Evolutionary conservation across 2,113 vertebrate species (phyloP).

Genomic region (Ia io): DNA sequence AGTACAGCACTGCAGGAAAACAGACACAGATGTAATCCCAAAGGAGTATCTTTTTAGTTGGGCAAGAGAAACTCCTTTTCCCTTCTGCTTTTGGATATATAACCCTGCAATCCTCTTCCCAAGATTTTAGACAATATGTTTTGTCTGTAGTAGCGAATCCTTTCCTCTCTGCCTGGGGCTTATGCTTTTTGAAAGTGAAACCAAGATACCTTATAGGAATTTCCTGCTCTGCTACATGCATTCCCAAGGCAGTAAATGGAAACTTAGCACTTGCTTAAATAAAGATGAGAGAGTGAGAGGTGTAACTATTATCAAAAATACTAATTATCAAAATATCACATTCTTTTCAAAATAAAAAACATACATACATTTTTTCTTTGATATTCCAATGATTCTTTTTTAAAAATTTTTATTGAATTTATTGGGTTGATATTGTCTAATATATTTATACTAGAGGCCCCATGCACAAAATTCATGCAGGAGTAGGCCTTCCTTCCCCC

Average conservation of each 20-base stretch:
- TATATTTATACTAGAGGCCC: neutral
- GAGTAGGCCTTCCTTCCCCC: too few species aligned
- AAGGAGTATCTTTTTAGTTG: neutral
- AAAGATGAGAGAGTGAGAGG: neutral
- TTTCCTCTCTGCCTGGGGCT: neutral
- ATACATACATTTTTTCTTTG: neutral
- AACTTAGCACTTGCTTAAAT: neutral
- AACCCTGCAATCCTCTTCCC: neutral
- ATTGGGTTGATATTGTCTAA: neutral
- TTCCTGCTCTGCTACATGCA: neutral
- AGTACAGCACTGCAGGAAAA: neutral
- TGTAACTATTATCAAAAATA: neutral
- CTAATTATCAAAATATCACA: neutral
- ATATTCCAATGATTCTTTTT: neutral
- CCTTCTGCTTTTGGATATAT: neutral
- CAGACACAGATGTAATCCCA: neutral
- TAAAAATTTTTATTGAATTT: neutral
- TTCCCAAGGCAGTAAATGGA: neutral
- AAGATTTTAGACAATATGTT: neutral
- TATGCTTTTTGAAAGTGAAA: neutral
- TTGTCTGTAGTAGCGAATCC: neutral
- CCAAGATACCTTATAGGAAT: neutral
- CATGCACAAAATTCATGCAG: too few species aligned
- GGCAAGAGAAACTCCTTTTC: neutral
- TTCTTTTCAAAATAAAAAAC: neutral